Evolutionary conservation across 1,140 invertebrate genomes (phyloP), one percentile per base, ranked within the genome.

Genomic region (Zaprionus ornatus): DNA sequence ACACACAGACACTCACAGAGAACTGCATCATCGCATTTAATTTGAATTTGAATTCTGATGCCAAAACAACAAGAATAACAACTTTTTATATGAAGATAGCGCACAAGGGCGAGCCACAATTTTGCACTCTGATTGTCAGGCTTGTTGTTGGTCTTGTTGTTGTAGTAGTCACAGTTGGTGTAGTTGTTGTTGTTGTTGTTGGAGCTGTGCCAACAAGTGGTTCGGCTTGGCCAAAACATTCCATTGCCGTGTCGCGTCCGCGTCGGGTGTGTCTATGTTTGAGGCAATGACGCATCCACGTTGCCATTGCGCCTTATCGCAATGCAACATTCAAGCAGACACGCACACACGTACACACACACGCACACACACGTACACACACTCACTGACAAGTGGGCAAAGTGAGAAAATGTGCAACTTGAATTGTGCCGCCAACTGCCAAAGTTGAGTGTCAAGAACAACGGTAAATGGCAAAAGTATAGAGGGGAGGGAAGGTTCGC

Each of bases 171-270:
- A 45, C 32, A 50, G n/a, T 57, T 37, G 63, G 40, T 81, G 48
- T 62, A 65, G 42, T 35, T 57, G 21, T 23, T 82, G 54, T 57
- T 74, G 50, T n/a, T 42, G 29, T 65, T 63, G 70, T 87, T 87
- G 84, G 84, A 84, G 56, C 65, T 17, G 37, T 84, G 84, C 84
- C 84, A 87, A 87, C 84, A 87, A 87, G 84, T 87, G 84, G 84
- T 87, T 86, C 66, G 63, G 67, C 69, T 83, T 68, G 69, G 81
- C 66, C 54, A 77, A 74, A 57, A 69, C 81, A 81, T 81, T 85
- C 67, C 75, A 72, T 73, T 78, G 60, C 75, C 63, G 45, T 37
- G 56, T 23, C 77, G 54, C 48, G n/a, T n/a, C n/a, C 3, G 7
- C 40, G 40, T 15, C 57, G 74, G 55, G 69, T 56, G 65, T 45